A percentile compares a stretch with the other conserved stretches of the same genome.
phyloP scores from a whole-genome alignment of 1,140 invertebrate genomes.

The Drosophila ananassae region DNA sequence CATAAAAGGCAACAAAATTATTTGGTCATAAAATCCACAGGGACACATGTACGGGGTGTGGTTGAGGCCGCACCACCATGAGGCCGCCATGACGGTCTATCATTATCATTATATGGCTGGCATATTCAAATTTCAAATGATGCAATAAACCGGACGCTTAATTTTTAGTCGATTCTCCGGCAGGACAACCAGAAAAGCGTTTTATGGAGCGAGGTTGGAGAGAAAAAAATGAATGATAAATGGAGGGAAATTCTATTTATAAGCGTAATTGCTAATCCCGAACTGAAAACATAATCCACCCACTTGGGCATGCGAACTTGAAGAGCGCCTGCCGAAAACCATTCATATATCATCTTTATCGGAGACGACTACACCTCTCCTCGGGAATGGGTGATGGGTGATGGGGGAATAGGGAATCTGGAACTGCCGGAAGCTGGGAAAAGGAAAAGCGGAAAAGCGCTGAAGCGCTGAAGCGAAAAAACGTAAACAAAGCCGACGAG shows the following conservation, averaged over 20 bases:
- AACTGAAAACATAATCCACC: constrained; percentile 82
- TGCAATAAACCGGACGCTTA: constrained; percentile 61
- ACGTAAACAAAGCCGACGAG: constrained; percentile 35
- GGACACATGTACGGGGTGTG: constrained; percentile 34
- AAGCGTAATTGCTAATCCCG: constrained; percentile 81
- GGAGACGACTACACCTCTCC: constrained; percentile 34
- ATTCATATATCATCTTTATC: constrained; percentile 79
- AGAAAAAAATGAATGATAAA: constrained; percentile 66
- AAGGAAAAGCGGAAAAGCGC: constrained; percentile 7
- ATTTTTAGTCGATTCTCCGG: constrained; percentile 44
- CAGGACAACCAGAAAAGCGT: not conserved
- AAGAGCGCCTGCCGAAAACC: constrained; percentile 36
- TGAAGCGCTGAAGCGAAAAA: constrained; percentile 17
- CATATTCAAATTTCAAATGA: constrained; percentile 67
- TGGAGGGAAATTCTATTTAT: constrained; percentile 75
- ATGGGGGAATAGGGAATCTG: not conserved
- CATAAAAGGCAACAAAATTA: constrained; percentile 69
- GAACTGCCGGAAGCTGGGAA: not conserved
- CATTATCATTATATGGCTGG: constrained; percentile 43
- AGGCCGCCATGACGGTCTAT: constrained; percentile 29
- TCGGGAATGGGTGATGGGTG: constrained; percentile 4
- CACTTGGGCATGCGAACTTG: constrained; percentile 65
- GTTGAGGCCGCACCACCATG: not conserved
- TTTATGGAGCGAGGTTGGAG: not conserved
- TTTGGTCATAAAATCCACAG: constrained; percentile 60